These are phyloP conservation scores for Dipodomys stephensi DNA, from an alignment of 2,113 vertebrate species.

Conservation along the genomic window DNA sequence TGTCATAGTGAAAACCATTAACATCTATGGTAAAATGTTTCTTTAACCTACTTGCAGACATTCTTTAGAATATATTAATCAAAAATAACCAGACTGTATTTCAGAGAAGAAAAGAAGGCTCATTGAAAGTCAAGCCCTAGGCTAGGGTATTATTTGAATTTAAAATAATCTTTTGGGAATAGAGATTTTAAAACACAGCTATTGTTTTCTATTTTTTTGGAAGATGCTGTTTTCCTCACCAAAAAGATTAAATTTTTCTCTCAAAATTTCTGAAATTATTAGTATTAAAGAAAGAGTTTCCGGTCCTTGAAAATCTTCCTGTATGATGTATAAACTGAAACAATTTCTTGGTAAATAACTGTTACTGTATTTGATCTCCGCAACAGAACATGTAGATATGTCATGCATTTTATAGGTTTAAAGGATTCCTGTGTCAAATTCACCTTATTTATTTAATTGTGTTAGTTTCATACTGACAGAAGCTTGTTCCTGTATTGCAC, in stretches of 20 bases:
- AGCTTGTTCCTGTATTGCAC: background rate
- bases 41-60: background rate
- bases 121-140: background rate
- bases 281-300: background rate
- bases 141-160: background rate
- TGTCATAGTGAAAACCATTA: too few species aligned
- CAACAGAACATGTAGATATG: slow-evolving; percentile 23
- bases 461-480: background rate
- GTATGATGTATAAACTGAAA: background rate
- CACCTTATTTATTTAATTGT: slow-evolving; percentile 59
- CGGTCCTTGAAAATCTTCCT: slow-evolving; percentile 18
- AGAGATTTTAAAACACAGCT: background rate
- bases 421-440: background rate
- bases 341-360: background rate
- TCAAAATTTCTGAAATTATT: background rate
- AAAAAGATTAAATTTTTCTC: background rate
- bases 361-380: slow-evolving; percentile 3
- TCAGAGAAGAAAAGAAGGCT: background rate
- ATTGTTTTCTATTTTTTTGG: background rate
- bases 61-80: background rate
- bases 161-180: background rate
- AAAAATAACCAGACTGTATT: background rate
- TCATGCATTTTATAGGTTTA: slow-evolving; percentile 18
- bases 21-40: too few species aligned
- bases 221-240: background rate